Evolutionary conservation across 1,140 invertebrate genomes (phyloP), one percentile per base, ranked within the genome.

Genomic region (Stenopsyche tienmushanensis): DNA sequence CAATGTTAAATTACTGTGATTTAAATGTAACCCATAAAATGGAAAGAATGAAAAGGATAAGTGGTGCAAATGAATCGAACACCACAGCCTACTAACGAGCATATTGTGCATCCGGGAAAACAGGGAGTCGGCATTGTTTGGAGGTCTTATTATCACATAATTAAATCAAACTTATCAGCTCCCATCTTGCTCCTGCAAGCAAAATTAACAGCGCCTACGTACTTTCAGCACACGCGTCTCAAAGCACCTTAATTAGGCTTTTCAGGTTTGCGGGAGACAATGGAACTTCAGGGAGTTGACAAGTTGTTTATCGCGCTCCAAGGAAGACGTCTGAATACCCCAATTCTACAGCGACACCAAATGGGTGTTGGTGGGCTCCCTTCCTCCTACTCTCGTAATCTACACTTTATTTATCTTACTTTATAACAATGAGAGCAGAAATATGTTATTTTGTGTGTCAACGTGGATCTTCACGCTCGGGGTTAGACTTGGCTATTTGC

Each of bases 191-290:
- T 15, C 5, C 17, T 8, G 8, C 7, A 15, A 15, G 18, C 7
- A 20, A 15, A 47, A 47, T 47, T 47, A 47, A 47, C 44, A 5
- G 44, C 29, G 44, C 10, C 44, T 15, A 47, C 17, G 44, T 34
- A 13, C 29, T 34, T 34, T 34, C 5, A 34, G 29, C 13, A 5
- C 5, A 13, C 29, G 5, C 29, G 29, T 18, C 17, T 15, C 18
- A 15, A 47, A 47, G 44, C 18, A 20, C 44, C 44, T 47, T 47
- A 47, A 47, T 47, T 47, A 47, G 44, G 44, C 18, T 47, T 20
- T 20, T 47, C 44, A 47, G 44, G 44, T 47, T 47, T 47, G 44
- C 44, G 44, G 44, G 5, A 47, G 44, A 47, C 44, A 47, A 47
- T 47, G 44, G 18, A 7, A 18, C 44, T 15, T 20, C 3, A 18